phyloP scores from a whole-genome alignment of 2,113 vertebrate genomes.

The Speoplatyrhinus poulsoni region DNA sequence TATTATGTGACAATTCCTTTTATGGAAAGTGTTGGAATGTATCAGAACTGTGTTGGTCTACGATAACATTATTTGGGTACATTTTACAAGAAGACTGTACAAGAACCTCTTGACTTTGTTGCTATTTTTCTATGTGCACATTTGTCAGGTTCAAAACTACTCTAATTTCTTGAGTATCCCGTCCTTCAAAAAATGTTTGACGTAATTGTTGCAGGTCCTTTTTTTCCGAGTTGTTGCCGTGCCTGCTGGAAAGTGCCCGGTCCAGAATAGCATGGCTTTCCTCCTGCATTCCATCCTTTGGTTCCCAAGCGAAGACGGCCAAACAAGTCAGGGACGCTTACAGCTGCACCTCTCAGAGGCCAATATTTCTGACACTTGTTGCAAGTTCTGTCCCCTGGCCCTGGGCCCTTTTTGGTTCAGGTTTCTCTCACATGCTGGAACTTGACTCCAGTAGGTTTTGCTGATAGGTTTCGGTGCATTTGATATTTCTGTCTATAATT shows the following conservation, averaged over 20 bases:
- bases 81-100: no score
- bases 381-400: constrained; percentile 24
- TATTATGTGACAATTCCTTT: no score
- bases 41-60: no score
- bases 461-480: constrained; percentile 6
- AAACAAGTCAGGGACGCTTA: constrained; percentile 55
- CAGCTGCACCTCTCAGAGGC: constrained; percentile 41
- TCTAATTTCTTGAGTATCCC: no score
- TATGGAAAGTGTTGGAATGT: no score
- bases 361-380: constrained; percentile 46
- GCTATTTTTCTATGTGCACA: no score
- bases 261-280: constrained; percentile 51
- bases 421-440: constrained; percentile 58
- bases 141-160: no score
- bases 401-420: constrained; percentile 37
- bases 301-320: constrained; percentile 54
- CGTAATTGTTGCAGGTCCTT: no score
- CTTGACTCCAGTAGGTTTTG: constrained; percentile 26
- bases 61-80: no score
- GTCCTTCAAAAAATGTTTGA: no score
- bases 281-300: constrained; percentile 54
- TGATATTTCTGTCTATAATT: no score
- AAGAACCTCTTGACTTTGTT: no score
- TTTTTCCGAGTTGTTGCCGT: not conserved
- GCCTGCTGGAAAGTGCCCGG: constrained; percentile 45